Percentiles rank a stretch among this genome's conserved stretches.
These are phyloP conservation scores for Adelphocoris suturalis DNA, from an alignment of 2,888 invertebrate genomes.

Conservation along the genomic window DNA sequence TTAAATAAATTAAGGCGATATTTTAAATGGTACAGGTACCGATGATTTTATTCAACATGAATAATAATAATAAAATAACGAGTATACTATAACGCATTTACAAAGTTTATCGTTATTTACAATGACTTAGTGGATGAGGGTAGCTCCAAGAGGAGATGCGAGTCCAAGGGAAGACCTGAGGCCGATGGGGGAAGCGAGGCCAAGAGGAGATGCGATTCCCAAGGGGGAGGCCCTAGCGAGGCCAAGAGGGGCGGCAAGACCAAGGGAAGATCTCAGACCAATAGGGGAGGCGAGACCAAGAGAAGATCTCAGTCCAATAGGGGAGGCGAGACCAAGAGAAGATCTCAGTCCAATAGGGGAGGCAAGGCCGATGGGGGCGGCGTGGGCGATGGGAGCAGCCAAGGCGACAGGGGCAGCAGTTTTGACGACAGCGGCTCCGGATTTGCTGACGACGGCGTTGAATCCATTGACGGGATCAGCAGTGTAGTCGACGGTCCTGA, in stretches of 20 bases:
- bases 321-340: constrained; percentile 46
- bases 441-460: constrained; percentile 60
- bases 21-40: too few relatives aligned
- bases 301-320: constrained; percentile 40
- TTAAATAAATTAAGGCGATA: too few relatives aligned
- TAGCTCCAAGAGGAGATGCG: constrained; percentile 56
- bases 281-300: constrained; percentile 62
- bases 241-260: constrained; percentile 27
- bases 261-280: constrained; percentile 1
- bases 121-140: constrained; percentile 19
- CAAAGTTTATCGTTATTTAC: neutral
- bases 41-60: too few relatives aligned
- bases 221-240: constrained; percentile 38
- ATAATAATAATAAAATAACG: too few relatives aligned
- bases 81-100: too few relatives aligned
- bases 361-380: constrained; percentile 49
- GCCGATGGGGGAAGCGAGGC: too few relatives aligned
- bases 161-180: constrained; percentile 53
- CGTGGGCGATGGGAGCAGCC: constrained; percentile 43
- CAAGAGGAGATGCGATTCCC: constrained; percentile 48
- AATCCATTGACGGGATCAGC: constrained; percentile 65
- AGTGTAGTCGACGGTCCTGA: constrained; percentile 64
- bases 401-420: constrained; percentile 36
- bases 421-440: constrained; percentile 6
- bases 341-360: constrained; percentile 44